These are phyloP conservation scores for Aethina tumida DNA, from an alignment of 1,140 invertebrate species.

Conservation along the genomic window DNA sequence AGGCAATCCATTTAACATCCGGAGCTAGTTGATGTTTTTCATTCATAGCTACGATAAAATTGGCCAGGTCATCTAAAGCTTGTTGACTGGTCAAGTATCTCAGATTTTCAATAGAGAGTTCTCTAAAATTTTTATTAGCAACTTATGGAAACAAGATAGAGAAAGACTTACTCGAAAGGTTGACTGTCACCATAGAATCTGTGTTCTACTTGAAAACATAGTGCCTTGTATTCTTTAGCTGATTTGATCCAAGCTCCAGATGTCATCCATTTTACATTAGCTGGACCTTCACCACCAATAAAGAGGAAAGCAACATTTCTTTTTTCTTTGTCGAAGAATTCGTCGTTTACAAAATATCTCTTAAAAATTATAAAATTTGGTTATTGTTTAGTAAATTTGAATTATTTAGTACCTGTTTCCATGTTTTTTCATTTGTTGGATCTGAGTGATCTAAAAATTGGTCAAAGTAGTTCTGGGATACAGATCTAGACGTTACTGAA, in stretches of 20 bases:
- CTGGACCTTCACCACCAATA: slow-evolving; percentile 73
- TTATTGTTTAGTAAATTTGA: no score
- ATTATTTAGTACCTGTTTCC: no score
- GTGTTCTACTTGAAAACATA: slow-evolving; percentile 82
- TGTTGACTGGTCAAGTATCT: slow-evolving; percentile 74
- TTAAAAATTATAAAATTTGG: no score
- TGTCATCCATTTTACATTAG: slow-evolving; percentile 66
- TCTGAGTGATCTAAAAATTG: no score
- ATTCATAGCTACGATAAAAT: slow-evolving; percentile 66
- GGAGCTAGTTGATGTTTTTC: slow-evolving; percentile 47
- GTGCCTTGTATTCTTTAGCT: slow-evolving; percentile 65
- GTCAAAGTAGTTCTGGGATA: no score
- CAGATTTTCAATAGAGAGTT: slow-evolving; percentile 54
- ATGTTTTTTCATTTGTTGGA: no score
- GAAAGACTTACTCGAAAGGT: slow-evolving; percentile 39
- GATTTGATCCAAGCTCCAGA: slow-evolving; percentile 78
- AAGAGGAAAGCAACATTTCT: slow-evolving; percentile 65
- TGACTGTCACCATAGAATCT: slow-evolving; percentile 87
- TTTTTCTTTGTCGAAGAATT: slow-evolving; percentile 51
- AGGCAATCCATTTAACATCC: slow-evolving; percentile 77
- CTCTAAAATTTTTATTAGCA: background rate
- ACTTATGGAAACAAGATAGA: slow-evolving; percentile 2
- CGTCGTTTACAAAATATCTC: slow-evolving; percentile 70
- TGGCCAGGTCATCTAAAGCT: slow-evolving; percentile 79
- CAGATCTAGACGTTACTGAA: no score